Percentiles rank a stretch among this genome's conserved stretches.
Conservation (phyloP, 1,140 invertebrate species). For the Littorina saxatilis region DNA sequence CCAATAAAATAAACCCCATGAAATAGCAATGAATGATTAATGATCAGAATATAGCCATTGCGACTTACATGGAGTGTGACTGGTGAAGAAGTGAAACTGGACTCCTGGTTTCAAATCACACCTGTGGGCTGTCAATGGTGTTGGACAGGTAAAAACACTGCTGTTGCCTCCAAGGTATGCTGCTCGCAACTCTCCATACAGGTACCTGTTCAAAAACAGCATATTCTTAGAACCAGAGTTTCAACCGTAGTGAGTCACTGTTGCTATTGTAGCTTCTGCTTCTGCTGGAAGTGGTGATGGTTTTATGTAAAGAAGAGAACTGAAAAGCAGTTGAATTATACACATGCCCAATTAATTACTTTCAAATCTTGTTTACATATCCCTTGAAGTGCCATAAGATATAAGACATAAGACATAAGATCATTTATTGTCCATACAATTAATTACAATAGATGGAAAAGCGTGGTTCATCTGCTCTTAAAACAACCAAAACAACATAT, state of each 20-base stretch:
- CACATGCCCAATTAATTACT: not conserved
- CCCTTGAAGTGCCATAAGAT: not conserved
- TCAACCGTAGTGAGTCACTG: not conserved
- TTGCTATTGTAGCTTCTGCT: slow-evolving; percentile 54
- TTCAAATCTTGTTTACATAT: not conserved
- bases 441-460: no score
- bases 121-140: slow-evolving; percentile 20
- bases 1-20: no score
- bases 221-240: slow-evolving; percentile 13
- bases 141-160: slow-evolving; percentile 52
- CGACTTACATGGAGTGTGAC: slow-evolving; percentile 87
- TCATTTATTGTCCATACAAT: no score
- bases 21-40: no score
- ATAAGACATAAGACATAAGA: no score
- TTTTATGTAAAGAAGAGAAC: not conserved
- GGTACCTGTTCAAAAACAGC: slow-evolving; percentile 56
- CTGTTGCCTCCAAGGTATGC: slow-evolving; percentile 52
- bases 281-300: slow-evolving; percentile 78
- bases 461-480: no score
- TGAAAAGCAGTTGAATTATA: not conserved
- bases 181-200: slow-evolving; percentile 64
- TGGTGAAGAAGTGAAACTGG: slow-evolving; percentile 90
- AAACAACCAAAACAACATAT: no score
- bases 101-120: slow-evolving; percentile 79
- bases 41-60: no score